phyloP scores from a whole-genome alignment of 1,140 invertebrate species.

The Calliphora vicina region DNA sequence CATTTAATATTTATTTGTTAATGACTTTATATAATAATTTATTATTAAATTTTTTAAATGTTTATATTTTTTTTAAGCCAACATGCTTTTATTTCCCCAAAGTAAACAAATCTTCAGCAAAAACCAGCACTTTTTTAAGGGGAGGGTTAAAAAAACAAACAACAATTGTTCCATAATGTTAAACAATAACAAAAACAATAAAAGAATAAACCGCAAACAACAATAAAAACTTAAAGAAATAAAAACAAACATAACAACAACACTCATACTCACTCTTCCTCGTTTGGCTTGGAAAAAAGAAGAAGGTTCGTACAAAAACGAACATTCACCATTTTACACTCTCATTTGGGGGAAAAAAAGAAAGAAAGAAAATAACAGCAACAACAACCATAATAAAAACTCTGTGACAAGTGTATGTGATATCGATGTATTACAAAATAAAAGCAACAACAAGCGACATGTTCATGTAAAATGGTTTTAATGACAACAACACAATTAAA shows the following conservation, averaged over 20 bases:
- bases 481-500: not conserved
- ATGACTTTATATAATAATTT: too few relatives aligned
- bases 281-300: not conserved
- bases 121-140: too few relatives aligned
- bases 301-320: not conserved
- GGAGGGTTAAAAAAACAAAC: too few relatives aligned
- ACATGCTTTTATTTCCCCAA: too few relatives aligned
- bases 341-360: not conserved
- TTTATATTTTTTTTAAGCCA: too few relatives aligned
- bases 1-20: too few relatives aligned
- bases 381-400: not conserved
- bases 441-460: not conserved
- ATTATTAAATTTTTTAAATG: too few relatives aligned
- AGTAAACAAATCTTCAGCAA: too few relatives aligned
- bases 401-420: not conserved
- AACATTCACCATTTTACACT: too few relatives aligned
- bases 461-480: not conserved
- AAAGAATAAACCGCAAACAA: not conserved
- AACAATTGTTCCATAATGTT: not conserved
- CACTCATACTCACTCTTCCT: not conserved
- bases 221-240: too few relatives aligned
- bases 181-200: not conserved
- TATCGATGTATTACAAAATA: not conserved
- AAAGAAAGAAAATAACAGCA: not conserved
- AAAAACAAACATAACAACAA: not conserved